Evolutionary conservation across 2,888 invertebrate species (phyloP).

Genomic region (Drosophila subsilvestris): DNA sequence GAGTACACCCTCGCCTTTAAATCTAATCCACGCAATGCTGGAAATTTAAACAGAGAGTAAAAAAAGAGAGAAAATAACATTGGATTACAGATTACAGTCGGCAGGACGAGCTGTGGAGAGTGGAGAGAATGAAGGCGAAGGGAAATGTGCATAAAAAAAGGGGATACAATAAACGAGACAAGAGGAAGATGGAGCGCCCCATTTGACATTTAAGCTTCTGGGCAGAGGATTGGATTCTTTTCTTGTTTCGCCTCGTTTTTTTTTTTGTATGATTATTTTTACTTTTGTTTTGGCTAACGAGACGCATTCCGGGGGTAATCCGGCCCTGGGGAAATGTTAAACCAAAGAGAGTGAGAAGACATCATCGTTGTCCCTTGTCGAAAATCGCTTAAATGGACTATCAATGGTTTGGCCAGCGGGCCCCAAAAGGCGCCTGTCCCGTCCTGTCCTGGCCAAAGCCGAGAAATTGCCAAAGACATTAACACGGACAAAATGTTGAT

Average conservation of each 20-base stretch:
- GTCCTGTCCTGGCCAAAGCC: conserved; percentile 10
- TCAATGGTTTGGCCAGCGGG: conserved; percentile 62
- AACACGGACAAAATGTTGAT: conserved; percentile 47
- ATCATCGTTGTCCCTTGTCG: conserved; percentile 46
- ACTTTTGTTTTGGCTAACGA: conserved; percentile 68
- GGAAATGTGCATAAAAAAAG: conserved; percentile 37
- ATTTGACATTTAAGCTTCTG: conserved; percentile 67
- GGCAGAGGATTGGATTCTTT: conserved; percentile 56
- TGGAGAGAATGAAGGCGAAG: conserved; percentile 22
- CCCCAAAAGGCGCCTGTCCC: too few relatives aligned
- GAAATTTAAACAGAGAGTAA: conserved; percentile 63
- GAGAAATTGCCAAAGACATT: conserved; percentile 49
- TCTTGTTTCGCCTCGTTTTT: conserved; percentile 21
- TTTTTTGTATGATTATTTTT: conserved; percentile 57
- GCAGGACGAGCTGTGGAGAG: not conserved
- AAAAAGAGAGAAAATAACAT: conserved; percentile 43
- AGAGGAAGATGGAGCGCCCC: conserved; percentile 14
- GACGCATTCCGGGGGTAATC: conserved; percentile 75
- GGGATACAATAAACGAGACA: conserved; percentile 41
- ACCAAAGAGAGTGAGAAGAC: conserved; percentile 32
- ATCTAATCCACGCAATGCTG: conserved; percentile 64
- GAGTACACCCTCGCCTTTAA: conserved; percentile 19
- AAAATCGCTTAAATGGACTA: conserved; percentile 79
- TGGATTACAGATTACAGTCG: conserved; percentile 47
- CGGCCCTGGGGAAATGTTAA: conserved; percentile 69